Percentiles rank a stretch among this genome's conserved stretches.
phyloP scores from a whole-genome alignment of 2,888 invertebrate genomes.

The Acanthoscelides obtectus region DNA sequence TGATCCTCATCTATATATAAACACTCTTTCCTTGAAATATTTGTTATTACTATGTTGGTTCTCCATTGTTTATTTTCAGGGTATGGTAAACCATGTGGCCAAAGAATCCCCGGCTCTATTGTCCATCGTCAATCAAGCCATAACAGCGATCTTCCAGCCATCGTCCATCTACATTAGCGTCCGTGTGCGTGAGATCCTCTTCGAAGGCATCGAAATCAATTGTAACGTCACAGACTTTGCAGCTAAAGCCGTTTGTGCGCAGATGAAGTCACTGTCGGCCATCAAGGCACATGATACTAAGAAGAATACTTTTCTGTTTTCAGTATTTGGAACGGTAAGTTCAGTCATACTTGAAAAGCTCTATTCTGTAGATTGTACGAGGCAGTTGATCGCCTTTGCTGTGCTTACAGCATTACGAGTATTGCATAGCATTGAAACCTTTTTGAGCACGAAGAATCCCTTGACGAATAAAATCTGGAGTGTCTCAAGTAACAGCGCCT shows the following conservation, averaged over 20 bases:
- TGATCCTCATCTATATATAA: too few relatives aligned
- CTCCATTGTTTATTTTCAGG: constrained; percentile 46
- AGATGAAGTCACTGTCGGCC: constrained; percentile 59
- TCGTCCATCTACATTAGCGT: constrained; percentile 57
- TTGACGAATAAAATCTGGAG: too few relatives aligned
- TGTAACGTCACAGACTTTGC: constrained; percentile 72
- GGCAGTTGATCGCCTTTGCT: too few relatives aligned
- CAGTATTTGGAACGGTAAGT: constrained; percentile 67
- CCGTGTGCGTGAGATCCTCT: constrained; percentile 67
- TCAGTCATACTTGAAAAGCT: too few relatives aligned
- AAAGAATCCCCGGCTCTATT: constrained; percentile 64
- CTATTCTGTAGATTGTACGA: too few relatives aligned
- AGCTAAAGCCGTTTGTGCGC: constrained; percentile 66
- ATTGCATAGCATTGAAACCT: too few relatives aligned
- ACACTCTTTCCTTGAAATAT: too few relatives aligned
- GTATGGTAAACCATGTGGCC: constrained; percentile 54
- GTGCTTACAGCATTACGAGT: too few relatives aligned
- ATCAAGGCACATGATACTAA: constrained; percentile 50
- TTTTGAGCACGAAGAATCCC: too few relatives aligned
- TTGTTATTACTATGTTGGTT: too few relatives aligned
- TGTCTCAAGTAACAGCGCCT: too few relatives aligned
- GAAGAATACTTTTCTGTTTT: constrained; percentile 65
- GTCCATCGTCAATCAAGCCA: constrained; percentile 61
- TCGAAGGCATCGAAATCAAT: constrained; percentile 67
- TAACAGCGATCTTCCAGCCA: constrained; percentile 65